Base-by-base conservation (phyloP, 23 tunicate genomes). In the Ciona savignyi region DNA sequence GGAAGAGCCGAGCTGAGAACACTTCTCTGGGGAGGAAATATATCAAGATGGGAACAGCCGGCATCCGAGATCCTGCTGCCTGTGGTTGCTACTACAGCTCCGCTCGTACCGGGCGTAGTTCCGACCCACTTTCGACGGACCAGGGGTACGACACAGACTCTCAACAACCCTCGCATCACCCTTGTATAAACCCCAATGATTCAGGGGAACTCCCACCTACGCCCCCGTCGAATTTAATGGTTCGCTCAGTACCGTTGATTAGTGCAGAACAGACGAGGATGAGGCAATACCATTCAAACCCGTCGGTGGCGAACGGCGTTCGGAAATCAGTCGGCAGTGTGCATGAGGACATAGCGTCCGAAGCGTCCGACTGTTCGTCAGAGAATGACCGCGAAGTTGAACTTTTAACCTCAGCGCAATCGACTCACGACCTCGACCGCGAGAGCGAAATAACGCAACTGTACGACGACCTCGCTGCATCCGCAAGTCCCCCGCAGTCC, bases 141-240 rank as follows among this genome's bases (percentile, higher is more conserved):
- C 97, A 91, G 56, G 97, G 97, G 0, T 91, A 91, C 35, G 97
- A 91, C 76, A 91, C 97, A 1, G 97, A 91, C 71, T 83, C 91
- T 1, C 89, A 83, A 68, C 89, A 83, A 68, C 76, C n/a, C n/a
- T n/a, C 71, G 31, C 60, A 35, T 2, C 60, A 62, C 4, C 29
- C 27, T 21, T n/a, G 70, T 0, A 23, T 28, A 2, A 33, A 35
- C 60, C 9, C 30, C 2, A 48, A 21, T 23, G 15, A 2, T 26
- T 29, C 32, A 48, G 72, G 32, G 32, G 33, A 49, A 25, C 70
- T 35, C 2, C 33, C 33, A 20, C 73, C 73, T 31, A 42, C 49
- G 23, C 51, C 49, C 32, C 49, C 63, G 21, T 48, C 64, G 21
- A 42, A 42, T 42, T 42, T 42, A 42, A 32, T 69, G 73, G 73